Conservation (phyloP, 2,888 invertebrate species). For the Cloeon dipterum region DNA sequence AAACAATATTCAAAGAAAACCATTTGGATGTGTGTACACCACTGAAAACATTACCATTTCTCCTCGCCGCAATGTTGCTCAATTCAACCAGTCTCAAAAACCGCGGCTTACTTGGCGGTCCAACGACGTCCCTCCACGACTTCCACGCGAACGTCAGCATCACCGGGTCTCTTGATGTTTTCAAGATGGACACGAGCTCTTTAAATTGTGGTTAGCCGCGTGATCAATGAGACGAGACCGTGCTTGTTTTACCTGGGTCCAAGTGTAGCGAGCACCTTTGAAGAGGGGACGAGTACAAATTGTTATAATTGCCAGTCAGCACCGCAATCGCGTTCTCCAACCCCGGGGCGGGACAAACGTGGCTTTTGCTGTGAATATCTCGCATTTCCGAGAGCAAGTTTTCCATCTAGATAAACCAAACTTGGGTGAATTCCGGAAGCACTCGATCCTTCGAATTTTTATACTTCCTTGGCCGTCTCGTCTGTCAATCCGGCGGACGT, state of each 20-base stretch:
- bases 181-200: conserved; percentile 38
- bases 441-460: background rate
- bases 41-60: conserved; percentile 54
- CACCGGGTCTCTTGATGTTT: conserved; percentile 46
- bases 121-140: conserved; percentile 57
- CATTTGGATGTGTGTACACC: no score
- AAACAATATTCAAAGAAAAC: no score
- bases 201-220: background rate
- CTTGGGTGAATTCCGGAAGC: conserved; percentile 8
- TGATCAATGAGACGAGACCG: no score
- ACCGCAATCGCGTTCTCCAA: background rate
- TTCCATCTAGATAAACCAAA: conserved; percentile 44
- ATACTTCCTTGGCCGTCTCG: conserved; percentile 52
- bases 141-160: conserved; percentile 58
- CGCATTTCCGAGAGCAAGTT: conserved; percentile 55
- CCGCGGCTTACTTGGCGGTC: conserved; percentile 46
- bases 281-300: conserved; percentile 12
- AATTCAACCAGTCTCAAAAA: conserved; percentile 58
- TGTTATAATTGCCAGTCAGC: conserved; percentile 6
- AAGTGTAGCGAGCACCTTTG: conserved; percentile 18
- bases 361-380: conserved; percentile 45
- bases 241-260: conserved; percentile 20
- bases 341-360: conserved; percentile 31
- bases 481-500: conserved; percentile 42
- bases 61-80: conserved; percentile 52